Evolutionary conservation across 2,888 invertebrate genomes (phyloP), one percentile per base, ranked within the genome.

Genomic region (Pandemis corylana): DNA sequence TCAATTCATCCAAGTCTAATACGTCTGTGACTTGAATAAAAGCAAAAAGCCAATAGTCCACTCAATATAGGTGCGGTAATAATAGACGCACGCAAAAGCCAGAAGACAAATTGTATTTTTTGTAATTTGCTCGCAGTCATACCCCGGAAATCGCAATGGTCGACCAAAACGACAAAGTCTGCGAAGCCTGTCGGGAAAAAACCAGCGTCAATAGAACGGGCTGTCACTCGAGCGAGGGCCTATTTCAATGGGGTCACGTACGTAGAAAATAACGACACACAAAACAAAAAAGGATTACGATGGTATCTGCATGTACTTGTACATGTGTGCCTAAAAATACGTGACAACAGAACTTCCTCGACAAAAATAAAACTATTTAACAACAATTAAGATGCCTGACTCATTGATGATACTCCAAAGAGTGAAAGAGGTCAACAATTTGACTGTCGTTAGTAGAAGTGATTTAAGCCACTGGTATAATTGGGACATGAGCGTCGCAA

Each of bases 141-240:
- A 81, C 84, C 80, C 85, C 86, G 89, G 87, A 90, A 89, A 87
- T 87, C 81, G 83, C 84, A 84, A 84, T 85, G 85, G 83, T 82
- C 84, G 83, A 82, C 85, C 82, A 89, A 90, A 89, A 89, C 88
- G 88, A 90, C 90, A 88, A 90, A 89, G 87, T 84, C 83, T 79
- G 79, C 85, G 86, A 86, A 90, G 59, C 59, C 59, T 59, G 59
- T 59, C 59, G 59, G 59, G 5, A 90, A 91, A 90, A 90, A 87
- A 83, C 83, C 83, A 80, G 83, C 85, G 82, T 85, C 84, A 85
- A 89, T 84, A 80, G 82, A 84, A 86, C 85, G 82, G 82, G 82
- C 79, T 77, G 85, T 82, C 85, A 82, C 83, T 82, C 83, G 85
- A 84, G 82, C 79, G 85, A 82, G 82, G 82, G 81, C 78, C 80